phyloP scores from a whole-genome alignment of 2,888 invertebrate species.

The Orgyia antiqua region DNA sequence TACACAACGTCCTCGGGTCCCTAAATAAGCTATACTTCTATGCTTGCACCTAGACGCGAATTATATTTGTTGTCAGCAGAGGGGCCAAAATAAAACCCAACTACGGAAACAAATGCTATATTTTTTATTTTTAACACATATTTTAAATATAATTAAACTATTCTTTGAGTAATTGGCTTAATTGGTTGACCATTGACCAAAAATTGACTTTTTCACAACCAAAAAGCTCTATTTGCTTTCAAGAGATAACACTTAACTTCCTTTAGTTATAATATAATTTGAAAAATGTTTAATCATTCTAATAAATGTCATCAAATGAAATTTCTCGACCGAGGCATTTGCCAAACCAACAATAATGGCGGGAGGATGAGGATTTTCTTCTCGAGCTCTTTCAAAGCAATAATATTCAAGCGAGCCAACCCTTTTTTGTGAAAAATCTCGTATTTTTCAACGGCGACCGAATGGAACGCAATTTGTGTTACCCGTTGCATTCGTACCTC shows the following conservation, averaged over 20 bases:
- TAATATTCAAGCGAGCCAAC: conserved; percentile 39
- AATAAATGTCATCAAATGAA: conserved; percentile 12
- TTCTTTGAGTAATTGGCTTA: no score
- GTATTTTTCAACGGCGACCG: conserved; percentile 54
- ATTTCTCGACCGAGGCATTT: conserved; percentile 30
- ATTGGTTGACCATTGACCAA: no score
- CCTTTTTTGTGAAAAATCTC: conserved; percentile 46
- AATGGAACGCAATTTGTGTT: conserved; percentile 59
- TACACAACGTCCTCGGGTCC: no score
- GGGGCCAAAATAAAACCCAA: no score
- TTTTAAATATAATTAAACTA: no score
- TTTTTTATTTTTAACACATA: no score
- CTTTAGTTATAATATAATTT: not conserved
- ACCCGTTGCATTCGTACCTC: conserved; percentile 28
- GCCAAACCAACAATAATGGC: conserved; percentile 45
- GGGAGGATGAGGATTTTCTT: conserved; percentile 33
- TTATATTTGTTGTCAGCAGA: no score
- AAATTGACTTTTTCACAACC: no score
- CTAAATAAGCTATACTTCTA: no score
- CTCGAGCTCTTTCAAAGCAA: conserved; percentile 38
- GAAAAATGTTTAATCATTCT: conserved; percentile 4
- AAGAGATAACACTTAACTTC: not conserved
- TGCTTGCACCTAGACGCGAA: no score
- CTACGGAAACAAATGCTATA: no score
- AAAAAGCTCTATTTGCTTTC: not conserved